Evolutionary conservation across 2,797 vertebrate genomes (phyloP).

Genomic region (Morelia viridis): DNA sequence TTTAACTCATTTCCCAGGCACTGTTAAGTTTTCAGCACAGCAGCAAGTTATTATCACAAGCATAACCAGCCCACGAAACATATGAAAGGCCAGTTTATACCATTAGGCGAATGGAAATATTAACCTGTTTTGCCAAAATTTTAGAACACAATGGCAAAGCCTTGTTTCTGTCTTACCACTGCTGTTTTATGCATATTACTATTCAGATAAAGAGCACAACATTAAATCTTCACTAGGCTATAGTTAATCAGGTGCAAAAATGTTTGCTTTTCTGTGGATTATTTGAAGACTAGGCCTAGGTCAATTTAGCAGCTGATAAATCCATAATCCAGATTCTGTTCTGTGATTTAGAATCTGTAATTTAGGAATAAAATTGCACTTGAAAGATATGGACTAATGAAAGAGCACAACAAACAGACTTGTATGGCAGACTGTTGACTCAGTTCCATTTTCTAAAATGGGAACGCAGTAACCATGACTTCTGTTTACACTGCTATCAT

Average conservation of each 20-base stretch:
- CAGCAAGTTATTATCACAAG: neutral
- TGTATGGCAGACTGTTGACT: conserved; percentile 2
- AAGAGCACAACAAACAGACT: neutral
- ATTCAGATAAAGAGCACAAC: neutral
- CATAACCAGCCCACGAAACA: neutral
- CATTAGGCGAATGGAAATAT: neutral
- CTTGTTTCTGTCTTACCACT: neutral
- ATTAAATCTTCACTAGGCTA: neutral
- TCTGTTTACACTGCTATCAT: conserved; percentile 25
- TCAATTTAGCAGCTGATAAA: conserved; percentile 1
- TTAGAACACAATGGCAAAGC: neutral
- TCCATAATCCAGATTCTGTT: neutral
- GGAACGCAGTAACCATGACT: conserved; percentile 24
- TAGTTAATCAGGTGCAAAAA: neutral
- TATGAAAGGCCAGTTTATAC: neutral
- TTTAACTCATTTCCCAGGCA: neutral
- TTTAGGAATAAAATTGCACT: conserved; percentile 16
- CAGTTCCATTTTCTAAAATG: conserved; percentile 10
- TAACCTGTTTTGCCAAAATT: neutral
- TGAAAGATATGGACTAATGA: neutral
- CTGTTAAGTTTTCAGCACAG: neutral
- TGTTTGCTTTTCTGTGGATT: neutral
- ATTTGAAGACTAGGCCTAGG: neutral
- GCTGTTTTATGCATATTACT: neutral
- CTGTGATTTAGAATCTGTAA: conserved; percentile 16